Evolutionary conservation across 2,888 invertebrate genomes (phyloP).

Genomic region (Cryptocheilus praepositus): DNA sequence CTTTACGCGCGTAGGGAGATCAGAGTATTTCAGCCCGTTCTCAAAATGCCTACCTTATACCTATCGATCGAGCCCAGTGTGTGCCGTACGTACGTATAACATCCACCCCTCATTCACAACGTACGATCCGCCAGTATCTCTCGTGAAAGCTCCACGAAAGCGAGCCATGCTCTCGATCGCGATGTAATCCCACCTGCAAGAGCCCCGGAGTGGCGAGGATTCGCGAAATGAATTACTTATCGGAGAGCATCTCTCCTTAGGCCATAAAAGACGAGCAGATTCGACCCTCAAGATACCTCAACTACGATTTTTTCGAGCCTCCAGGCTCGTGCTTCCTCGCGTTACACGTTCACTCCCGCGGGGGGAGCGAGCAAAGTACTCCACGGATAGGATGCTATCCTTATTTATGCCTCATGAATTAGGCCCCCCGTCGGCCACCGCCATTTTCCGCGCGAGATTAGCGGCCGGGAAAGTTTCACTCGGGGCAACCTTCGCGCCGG

Average conservation of each 20-base stretch:
- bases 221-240: constrained; percentile 49
- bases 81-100: too few relatives aligned
- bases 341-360: constrained; percentile 4
- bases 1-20: too few relatives aligned
- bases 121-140: too few relatives aligned
- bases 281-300: constrained; percentile 14
- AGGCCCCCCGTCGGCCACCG: not conserved
- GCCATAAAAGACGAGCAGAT: constrained; percentile 28
- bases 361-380: constrained; percentile 28
- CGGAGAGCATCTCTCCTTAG: constrained; percentile 18
- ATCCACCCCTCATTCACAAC: constrained; percentile 6
- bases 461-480: too few relatives aligned
- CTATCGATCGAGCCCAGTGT: too few relatives aligned
- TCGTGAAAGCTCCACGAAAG: too few relatives aligned
- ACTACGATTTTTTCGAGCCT: constrained; percentile 1
- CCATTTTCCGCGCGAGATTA: too few relatives aligned
- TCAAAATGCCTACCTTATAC: too few relatives aligned
- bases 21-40: too few relatives aligned
- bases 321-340: not conserved
- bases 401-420: constrained; percentile 31
- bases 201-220: not conserved
- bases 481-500: too few relatives aligned
- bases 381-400: constrained; percentile 11
- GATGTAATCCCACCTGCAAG: not conserved
- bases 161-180: too few relatives aligned